Base-by-base conservation (phyloP, 1,140 invertebrate species). In the Eriosoma lanigerum region DNA sequence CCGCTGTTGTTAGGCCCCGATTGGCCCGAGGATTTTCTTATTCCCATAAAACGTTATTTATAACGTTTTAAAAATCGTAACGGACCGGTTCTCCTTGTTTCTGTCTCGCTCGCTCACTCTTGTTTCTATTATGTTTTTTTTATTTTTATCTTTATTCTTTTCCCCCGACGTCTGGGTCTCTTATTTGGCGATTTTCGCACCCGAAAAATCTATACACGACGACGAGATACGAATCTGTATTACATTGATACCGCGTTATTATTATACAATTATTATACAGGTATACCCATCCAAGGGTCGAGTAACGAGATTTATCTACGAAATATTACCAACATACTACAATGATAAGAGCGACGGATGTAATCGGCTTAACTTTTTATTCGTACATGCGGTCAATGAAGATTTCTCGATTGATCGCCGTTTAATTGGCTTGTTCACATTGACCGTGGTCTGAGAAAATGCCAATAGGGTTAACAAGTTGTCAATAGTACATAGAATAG, bases 31-130 rank as follows among this genome's bases (percentile, higher is more conserved):
- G 75, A 78, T 62, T 78, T 78, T 78, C 75, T 78, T 78, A 78
- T 78, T 78, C 75, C 75, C 75, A 78, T 78, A 78, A 78, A 78
- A 78, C 75, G 56, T 78, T 78, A 78, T 78, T 78, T 78, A 78
- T 78, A 78, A 78, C 75, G 75, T 62, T 78, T 76, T 62, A 60
- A 60, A 78, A 78, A 78, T 78, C 24, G 75, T 78, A 78, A 78
- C 75, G 75, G 75, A 78, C 75, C 75, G 75, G 75, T 78, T 78
- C 56, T 60, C 75, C 75, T 46, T 46, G 75, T 78, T 46, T 58
- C 73, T 21, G 10, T 3, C 32, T 66, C n/a, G 6, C 62, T 66
- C 62, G 10, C 32, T 21, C 64, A 2, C n/a, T 46, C 5, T 38
- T 66, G n/a, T 66, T 44, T 26, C 12, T 6, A 5, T 54, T 54